Base-by-base conservation (phyloP, 2,113 vertebrate species). In the Cololabis saira region DNA sequence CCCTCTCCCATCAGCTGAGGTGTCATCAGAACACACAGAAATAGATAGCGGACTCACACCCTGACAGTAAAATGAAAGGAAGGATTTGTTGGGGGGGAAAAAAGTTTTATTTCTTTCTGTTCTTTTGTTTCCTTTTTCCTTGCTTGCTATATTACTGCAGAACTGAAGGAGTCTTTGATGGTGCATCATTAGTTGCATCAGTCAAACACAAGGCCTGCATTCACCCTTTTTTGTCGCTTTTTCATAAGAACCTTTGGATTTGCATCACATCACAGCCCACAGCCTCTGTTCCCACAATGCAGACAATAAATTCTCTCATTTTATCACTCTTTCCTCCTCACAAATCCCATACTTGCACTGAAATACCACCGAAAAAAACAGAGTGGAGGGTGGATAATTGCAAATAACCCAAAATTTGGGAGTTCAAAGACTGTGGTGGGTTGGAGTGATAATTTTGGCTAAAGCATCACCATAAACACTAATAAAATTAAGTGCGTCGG, bases 401-500 rank as follows among this genome's bases (percentile, higher is more conserved):
- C 77, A 82, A 88, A 90, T 86, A 86, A 88, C 79, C 80, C 85
- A 84, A 88, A 88, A 87, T 85, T 85, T 84, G 77, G 40, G 57
- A 90, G 89, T 91, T 92, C 85, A 92, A 91, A 90, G 90, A 84
- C 83, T 85, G 69, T 69, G 78, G 83, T 81, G 80, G 79, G 81
- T 82, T 87, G 76, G 78, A 84, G 85, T 87, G 87, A 91, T 88
- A 83, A 91, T 91, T 91, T 89, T 85, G 84, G 83, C 81, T 82
- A 77, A 80, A 91, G 94, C 90, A 86, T 93, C 93, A 84, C 89
- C 93, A 94, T 95, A 95, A 96, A 96, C 94, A 94, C 94, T 95
- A 95, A 95, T 97, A 96, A 97, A 96, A 96, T 96, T 95, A 96
- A 96, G 96, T 94, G 94, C 94, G 92, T 94, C 90, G 92, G 94